Conservation (phyloP, 2,797 vertebrate species). For the Eutrigla gurnardus region DNA sequence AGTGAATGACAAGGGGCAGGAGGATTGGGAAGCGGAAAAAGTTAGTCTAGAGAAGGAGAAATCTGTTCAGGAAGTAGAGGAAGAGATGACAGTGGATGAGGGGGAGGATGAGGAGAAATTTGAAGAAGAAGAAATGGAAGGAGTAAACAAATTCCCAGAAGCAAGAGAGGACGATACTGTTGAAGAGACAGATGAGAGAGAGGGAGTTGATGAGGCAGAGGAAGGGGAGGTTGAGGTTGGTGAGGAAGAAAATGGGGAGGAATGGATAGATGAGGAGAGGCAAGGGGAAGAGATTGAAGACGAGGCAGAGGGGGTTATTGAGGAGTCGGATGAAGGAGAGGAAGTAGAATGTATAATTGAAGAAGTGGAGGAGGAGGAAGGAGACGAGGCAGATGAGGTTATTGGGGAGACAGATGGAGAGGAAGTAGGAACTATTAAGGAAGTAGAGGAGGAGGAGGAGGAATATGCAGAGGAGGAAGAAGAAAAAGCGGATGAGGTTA, state of each 20-base stretch:
- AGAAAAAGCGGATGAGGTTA: background rate
- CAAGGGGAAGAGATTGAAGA: conserved; percentile 3
- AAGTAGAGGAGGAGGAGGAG: background rate
- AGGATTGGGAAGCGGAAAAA: conserved; percentile 26
- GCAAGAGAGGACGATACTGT: conserved; percentile 2
- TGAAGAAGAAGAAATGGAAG: conserved; percentile 22
- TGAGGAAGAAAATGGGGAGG: background rate
- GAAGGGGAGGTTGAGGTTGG: background rate
- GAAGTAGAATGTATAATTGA: conserved; percentile 1
- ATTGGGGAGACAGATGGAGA: background rate
- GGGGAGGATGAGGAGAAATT: conserved; percentile 21
- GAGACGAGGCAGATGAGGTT: background rate
- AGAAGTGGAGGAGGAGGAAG: background rate
- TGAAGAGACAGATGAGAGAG: conserved; percentile 56
- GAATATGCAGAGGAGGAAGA: background rate
- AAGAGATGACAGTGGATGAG: conserved; percentile 31
- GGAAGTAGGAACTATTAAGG: background rate
- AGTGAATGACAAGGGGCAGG: conserved; percentile 2
- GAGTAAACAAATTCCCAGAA: conserved; percentile 7
- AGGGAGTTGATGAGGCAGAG: conserved; percentile 19
- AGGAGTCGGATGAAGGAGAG: conserved; percentile 1
- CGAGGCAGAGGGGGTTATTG: background rate
- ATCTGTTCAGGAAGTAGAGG: conserved; percentile 29
- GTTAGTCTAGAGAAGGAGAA: conserved; percentile 6
- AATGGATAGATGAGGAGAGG: background rate